These are phyloP conservation scores for Hippasteria phrygiana DNA, from an alignment of 53 echinoderm and acorn worm species.

Conservation along the genomic window DNA sequence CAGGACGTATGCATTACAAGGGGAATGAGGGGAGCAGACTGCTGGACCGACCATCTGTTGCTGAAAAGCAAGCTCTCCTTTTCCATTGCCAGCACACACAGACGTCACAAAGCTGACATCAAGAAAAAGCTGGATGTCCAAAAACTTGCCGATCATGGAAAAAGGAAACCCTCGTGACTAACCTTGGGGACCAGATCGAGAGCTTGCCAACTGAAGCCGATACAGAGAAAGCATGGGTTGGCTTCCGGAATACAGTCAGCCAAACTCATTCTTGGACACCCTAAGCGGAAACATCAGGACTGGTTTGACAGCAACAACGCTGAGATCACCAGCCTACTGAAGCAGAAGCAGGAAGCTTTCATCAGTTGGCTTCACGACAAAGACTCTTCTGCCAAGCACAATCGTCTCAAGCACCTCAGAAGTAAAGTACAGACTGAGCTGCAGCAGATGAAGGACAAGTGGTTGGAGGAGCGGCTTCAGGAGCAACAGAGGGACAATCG, in stretches of 20 bases:
- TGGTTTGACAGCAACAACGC: conserved; percentile 52
- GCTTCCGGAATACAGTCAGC: conserved; percentile 31
- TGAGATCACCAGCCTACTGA: not conserved
- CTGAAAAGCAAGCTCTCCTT: conserved; percentile 1
- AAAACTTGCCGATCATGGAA: not conserved
- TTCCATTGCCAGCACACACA: not conserved
- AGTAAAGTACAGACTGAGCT: conserved; percentile 28
- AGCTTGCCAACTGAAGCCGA: conserved; percentile 44
- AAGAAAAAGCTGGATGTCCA: conserved; percentile 10
- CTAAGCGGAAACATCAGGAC: conserved; percentile 18
- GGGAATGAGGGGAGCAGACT: conserved; percentile 43
- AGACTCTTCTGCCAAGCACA: not conserved
- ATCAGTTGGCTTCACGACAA: conserved; percentile 27
- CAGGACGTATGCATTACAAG: conserved; percentile 29
- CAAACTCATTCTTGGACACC: conserved; percentile 32
- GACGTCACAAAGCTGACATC: conserved; percentile 7
- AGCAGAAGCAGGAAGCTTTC: conserved; percentile 39
- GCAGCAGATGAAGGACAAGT: conserved; percentile 21
- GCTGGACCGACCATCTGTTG: conserved; percentile 21
- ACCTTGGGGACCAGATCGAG: conserved; percentile 55
- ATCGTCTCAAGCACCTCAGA: conserved; percentile 19
- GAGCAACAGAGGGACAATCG: conserved; percentile 10
- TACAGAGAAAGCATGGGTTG: conserved; percentile 20
- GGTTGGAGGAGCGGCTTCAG: conserved; percentile 48
- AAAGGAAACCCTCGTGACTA: conserved; percentile 22